A percentile compares a stretch with the other conserved stretches of the same genome.
phyloP scores from a whole-genome alignment of 2,113 vertebrate species.

The Prionailurus viverrinus region DNA sequence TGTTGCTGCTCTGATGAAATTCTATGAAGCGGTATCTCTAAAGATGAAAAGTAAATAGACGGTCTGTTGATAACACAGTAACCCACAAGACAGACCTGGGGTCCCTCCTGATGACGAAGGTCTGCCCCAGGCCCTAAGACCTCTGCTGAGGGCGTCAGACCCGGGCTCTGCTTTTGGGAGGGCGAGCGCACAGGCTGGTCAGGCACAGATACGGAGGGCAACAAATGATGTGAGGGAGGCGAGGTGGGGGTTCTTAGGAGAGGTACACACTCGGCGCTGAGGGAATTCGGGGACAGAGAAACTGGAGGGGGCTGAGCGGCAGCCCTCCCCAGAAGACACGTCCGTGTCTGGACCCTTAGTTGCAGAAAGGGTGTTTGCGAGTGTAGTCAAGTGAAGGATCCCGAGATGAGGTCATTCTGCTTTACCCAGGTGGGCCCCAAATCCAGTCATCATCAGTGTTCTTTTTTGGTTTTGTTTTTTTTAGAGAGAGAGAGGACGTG shows the following conservation, averaged over 20 bases:
- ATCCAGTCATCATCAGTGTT: not conserved
- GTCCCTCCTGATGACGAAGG: not conserved
- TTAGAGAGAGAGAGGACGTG: no score
- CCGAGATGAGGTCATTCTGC: not conserved
- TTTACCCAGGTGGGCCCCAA: not conserved
- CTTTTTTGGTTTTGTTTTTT: no score
- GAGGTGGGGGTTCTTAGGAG: no score
- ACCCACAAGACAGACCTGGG: not conserved
- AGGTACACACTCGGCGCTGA: not conserved
- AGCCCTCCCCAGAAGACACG: not conserved
- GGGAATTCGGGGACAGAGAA: not conserved
- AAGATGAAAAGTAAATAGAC: not conserved
- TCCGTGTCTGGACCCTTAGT: not conserved
- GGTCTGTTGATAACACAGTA: not conserved
- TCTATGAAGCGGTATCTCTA: not conserved
- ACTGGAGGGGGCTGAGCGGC: not conserved
- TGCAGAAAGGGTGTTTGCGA: not conserved
- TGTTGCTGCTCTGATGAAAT: no score
- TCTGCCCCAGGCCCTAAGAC: not conserved
- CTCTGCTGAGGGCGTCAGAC: not conserved
- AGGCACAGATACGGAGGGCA: not conserved
- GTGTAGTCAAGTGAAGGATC: not conserved
- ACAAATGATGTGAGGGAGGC: fast-evolving
- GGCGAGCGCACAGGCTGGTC: not conserved
- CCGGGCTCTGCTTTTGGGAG: not conserved